These are phyloP conservation scores for Calephelis nemesis DNA, from an alignment of 1,140 invertebrate genomes.

Conservation along the genomic window DNA sequence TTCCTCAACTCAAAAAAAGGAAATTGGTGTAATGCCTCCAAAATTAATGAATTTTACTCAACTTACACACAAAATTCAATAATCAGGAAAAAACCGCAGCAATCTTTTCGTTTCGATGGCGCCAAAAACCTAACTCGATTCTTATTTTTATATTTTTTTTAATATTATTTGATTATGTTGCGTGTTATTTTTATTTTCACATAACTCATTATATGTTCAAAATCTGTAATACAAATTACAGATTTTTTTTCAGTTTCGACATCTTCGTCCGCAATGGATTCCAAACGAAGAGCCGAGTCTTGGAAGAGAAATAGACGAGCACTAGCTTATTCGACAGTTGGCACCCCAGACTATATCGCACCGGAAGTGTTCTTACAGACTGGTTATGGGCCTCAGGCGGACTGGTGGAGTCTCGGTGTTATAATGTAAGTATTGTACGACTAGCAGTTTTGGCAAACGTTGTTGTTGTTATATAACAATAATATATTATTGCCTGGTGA, in stretches of 20 bases:
- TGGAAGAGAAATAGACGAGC: constrained; percentile 98
- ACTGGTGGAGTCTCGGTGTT: constrained; percentile 99
- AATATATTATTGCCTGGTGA: too few relatives aligned
- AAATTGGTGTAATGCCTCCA: too few relatives aligned
- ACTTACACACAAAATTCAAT: too few relatives aligned
- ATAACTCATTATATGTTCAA: constrained; percentile 21
- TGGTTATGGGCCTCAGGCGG: constrained; percentile 97
- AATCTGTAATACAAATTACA: constrained; percentile 31
- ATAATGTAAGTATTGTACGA: constrained; percentile 87
- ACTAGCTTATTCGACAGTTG: constrained; percentile 97
- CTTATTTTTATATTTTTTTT: constrained; percentile 15
- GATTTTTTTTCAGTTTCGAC: constrained; percentile 73
- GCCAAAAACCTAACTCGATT: neutral
- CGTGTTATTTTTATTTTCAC: constrained; percentile 20
- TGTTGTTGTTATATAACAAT: too few relatives aligned
- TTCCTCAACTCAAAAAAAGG: too few relatives aligned
- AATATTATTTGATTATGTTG: neutral
- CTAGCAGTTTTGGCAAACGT: too few relatives aligned
- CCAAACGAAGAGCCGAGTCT: constrained; percentile 97
- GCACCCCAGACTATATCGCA: constrained; percentile 99
- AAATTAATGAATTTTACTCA: too few relatives aligned
- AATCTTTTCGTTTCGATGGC: too few relatives aligned
- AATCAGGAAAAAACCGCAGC: too few relatives aligned
- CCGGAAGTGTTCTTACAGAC: constrained; percentile 98
- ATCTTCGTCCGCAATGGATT: constrained; percentile 89